Percentiles rank a stretch among this genome's conserved stretches.
Conservation (phyloP, 2,797 vertebrate genomes). For the Alca torda region DNA sequence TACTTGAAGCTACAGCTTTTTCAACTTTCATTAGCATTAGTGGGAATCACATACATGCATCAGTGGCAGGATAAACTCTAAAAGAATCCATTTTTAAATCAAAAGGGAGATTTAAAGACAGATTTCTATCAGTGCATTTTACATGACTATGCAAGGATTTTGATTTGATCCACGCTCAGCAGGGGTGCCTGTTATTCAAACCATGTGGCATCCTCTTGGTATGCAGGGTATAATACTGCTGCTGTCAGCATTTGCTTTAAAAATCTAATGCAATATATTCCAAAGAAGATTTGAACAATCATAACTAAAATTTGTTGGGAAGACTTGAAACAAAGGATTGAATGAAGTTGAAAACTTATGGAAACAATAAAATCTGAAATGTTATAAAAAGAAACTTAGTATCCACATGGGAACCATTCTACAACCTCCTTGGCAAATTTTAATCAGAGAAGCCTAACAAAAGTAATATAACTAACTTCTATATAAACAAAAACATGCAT, state of each 20-base stretch:
- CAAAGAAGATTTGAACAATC: slow-evolving; percentile 70
- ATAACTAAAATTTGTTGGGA: slow-evolving; percentile 62
- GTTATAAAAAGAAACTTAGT: slow-evolving; percentile 55
- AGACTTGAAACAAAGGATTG: slow-evolving; percentile 64
- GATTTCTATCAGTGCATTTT: slow-evolving; percentile 49
- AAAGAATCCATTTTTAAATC: slow-evolving; percentile 6
- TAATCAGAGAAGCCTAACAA: slow-evolving; percentile 53
- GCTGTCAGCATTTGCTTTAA: slow-evolving; percentile 71
- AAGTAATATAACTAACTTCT: slow-evolving; percentile 48
- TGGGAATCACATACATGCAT: neutral
- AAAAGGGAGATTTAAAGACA: slow-evolving; percentile 31
- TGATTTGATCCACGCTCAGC: slow-evolving; percentile 22
- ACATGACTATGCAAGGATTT: slow-evolving; percentile 36
- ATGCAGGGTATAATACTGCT: slow-evolving; percentile 56
- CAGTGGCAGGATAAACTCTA: neutral
- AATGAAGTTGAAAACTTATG: slow-evolving; percentile 68
- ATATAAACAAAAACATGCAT: slow-evolving; percentile 61
- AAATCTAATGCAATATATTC: slow-evolving; percentile 68
- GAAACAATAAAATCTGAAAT: slow-evolving; percentile 73
- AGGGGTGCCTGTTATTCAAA: slow-evolving; percentile 26
- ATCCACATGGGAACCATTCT: slow-evolving; percentile 56
- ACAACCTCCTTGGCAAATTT: slow-evolving; percentile 62
- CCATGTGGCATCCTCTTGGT: slow-evolving; percentile 62
- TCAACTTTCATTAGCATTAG: neutral
- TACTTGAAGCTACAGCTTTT: neutral